A percentile compares a stretch with the other conserved stretches of the same genome.
Evolutionary conservation across 2,797 vertebrate genomes (phyloP).

Genomic region (Thripadectes ignobilis): DNA sequence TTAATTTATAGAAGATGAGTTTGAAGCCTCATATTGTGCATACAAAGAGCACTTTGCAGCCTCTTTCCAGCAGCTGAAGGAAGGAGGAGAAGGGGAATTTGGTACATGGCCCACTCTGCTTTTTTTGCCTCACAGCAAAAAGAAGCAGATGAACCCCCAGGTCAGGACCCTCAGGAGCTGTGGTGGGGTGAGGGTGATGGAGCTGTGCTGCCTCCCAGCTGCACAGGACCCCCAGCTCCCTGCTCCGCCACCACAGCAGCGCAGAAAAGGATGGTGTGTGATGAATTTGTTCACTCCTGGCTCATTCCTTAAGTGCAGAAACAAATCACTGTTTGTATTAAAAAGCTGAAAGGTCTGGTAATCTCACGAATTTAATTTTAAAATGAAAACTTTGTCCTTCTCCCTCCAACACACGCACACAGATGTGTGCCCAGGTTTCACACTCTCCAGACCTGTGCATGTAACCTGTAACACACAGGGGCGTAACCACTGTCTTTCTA

Average conservation of each 20-base stretch:
- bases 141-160: fast-evolving
- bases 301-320: not conserved
- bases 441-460: not conserved
- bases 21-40: fast-evolving
- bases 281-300: not conserved
- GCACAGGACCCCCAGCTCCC: not conserved
- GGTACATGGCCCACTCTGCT: not conserved
- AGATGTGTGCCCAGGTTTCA: fast-evolving
- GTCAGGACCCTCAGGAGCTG: not conserved
- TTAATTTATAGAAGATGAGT: not conserved
- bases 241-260: fast-evolving
- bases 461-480: not conserved
- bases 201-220: fast-evolving
- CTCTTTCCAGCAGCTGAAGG: not conserved
- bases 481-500: not conserved
- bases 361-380: constrained; percentile 3
- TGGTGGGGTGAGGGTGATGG: fast-evolving
- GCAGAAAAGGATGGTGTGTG: not conserved
- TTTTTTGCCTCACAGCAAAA: not conserved
- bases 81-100: not conserved
- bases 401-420: not conserved
- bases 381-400: constrained; percentile 2
- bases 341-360: constrained; percentile 26
- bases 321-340: constrained; percentile 33
- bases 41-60: not conserved